Conservation (phyloP, 2,888 invertebrate genomes). For the Selenia dentaria region DNA sequence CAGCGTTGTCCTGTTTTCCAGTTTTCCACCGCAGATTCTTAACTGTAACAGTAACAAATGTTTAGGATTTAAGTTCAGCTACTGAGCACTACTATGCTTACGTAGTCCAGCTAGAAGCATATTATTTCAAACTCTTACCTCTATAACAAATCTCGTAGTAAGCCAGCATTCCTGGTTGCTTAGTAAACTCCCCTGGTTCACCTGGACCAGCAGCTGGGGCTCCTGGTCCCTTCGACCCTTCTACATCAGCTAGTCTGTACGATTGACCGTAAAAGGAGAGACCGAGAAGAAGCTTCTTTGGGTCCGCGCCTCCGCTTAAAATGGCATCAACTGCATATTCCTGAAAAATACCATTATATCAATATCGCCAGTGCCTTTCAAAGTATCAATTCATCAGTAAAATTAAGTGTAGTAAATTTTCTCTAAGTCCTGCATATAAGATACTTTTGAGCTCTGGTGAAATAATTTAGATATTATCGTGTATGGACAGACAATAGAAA, state of each 20-base stretch:
- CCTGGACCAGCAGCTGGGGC: constrained; percentile 90
- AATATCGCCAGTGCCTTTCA: neutral
- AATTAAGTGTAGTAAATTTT: too few species aligned
- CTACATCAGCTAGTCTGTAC: constrained; percentile 86
- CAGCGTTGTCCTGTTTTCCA: constrained; percentile 85
- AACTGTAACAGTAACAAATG: constrained; percentile 65
- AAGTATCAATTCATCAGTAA: too few species aligned
- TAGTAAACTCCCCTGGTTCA: constrained; percentile 91
- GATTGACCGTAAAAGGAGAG: constrained; percentile 95
- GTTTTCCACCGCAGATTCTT: constrained; percentile 88
- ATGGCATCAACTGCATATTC: constrained; percentile 93
- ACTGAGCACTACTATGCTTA: too few species aligned
- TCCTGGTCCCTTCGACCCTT: constrained; percentile 79
- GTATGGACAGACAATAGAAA: too few species aligned
- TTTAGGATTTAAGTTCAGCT: too few species aligned
- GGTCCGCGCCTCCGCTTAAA: constrained; percentile 89
- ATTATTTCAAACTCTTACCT: constrained; percentile 47
- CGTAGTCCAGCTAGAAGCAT: too few species aligned
- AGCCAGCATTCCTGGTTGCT: constrained; percentile 94
- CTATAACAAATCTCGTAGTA: constrained; percentile 94
- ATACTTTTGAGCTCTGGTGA: too few species aligned
- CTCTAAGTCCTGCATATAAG: too few species aligned
- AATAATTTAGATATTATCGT: too few species aligned
- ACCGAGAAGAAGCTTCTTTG: constrained; percentile 91
- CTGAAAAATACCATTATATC: constrained; percentile 72